A percentile compares a stretch with the other conserved stretches of the same genome.
phyloP scores from a whole-genome alignment of 2,888 invertebrate genomes.

The Lasioglossum zephyrum region DNA sequence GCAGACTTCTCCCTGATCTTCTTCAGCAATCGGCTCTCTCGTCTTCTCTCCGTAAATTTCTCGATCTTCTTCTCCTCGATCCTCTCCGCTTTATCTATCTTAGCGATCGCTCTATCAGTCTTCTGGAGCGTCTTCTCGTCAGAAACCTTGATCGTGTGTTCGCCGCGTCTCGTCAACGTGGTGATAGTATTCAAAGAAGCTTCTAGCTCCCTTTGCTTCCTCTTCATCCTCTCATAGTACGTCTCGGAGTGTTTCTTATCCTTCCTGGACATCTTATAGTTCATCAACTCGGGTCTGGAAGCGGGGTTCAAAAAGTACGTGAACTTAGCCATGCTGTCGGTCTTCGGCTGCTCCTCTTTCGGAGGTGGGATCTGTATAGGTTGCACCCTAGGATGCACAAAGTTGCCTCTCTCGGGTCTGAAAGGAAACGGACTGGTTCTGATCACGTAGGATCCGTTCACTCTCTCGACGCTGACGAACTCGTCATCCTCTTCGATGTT shows the following conservation, averaged over 20 bases:
- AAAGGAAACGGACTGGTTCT: slow-evolving; percentile 80
- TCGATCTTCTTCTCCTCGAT: slow-evolving; percentile 27
- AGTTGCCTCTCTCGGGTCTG: slow-evolving; percentile 76
- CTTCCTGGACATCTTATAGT: slow-evolving; percentile 81
- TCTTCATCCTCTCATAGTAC: slow-evolving; percentile 78
- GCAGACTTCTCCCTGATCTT: slow-evolving; percentile 63
- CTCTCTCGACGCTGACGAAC: slow-evolving; percentile 79
- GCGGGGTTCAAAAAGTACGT: slow-evolving; percentile 77
- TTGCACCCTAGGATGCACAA: slow-evolving; percentile 9
- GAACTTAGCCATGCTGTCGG: slow-evolving; percentile 72
- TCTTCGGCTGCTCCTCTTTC: slow-evolving; percentile 13
- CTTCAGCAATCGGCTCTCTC: slow-evolving; percentile 53
- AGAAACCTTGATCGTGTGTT: background rate
- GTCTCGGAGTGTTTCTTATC: slow-evolving; percentile 83
- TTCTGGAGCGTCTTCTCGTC: background rate
- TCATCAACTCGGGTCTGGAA: slow-evolving; percentile 68
- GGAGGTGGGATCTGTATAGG: background rate
- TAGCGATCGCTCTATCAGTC: background rate
- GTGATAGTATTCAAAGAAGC: slow-evolving; percentile 63
- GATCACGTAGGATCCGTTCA: slow-evolving; percentile 77
- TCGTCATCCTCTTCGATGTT: slow-evolving; percentile 73
- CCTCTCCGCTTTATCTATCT: background rate
- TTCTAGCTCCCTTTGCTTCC: slow-evolving; percentile 68
- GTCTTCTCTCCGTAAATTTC: slow-evolving; percentile 36
- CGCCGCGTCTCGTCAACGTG: slow-evolving; percentile 20